Evolutionary conservation across 2,797 vertebrate species (phyloP).

Genomic region (Caiman crocodilus): DNA sequence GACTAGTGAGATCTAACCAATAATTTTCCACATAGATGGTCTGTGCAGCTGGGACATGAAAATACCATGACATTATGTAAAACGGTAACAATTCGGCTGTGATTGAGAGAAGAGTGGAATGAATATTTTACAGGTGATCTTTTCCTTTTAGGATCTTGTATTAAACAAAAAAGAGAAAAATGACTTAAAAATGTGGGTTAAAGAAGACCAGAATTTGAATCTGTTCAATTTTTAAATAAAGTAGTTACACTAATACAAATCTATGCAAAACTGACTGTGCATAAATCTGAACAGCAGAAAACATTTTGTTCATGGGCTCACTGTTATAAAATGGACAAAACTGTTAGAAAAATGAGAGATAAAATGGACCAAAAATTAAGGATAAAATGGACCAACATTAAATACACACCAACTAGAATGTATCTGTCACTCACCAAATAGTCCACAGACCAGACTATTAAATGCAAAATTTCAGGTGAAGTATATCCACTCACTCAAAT

Average conservation of each 20-base stretch:
- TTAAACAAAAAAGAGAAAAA: background rate
- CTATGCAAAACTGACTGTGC: conserved; percentile 27
- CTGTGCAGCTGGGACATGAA: conserved; percentile 7
- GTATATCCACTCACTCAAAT: conserved; percentile 60
- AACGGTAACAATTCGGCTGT: background rate
- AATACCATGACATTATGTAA: background rate
- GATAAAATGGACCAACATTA: background rate
- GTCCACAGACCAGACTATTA: conserved; percentile 46
- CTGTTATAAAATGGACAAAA: background rate
- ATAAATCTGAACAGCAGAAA: conserved; percentile 45
- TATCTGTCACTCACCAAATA: conserved; percentile 72
- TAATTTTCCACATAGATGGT: conserved; percentile 2
- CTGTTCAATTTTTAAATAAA: conserved; percentile 26
- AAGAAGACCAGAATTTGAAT: background rate
- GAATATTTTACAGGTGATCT: conserved; percentile 2
- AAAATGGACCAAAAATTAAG: background rate
- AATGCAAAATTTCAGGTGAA: conserved; percentile 64
- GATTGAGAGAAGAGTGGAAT: background rate
- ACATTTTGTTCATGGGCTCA: conserved; percentile 5
- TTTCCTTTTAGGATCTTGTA: conserved; percentile 1
- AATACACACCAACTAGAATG: conserved; percentile 57
- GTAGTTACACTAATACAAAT: background rate
- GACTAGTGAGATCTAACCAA: background rate
- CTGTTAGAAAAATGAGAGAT: too few relatives aligned
- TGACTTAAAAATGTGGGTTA: background rate